These are phyloP conservation scores for Drosophila imparisetae DNA, from an alignment of 2,888 invertebrate genomes.

Conservation along the genomic window DNA sequence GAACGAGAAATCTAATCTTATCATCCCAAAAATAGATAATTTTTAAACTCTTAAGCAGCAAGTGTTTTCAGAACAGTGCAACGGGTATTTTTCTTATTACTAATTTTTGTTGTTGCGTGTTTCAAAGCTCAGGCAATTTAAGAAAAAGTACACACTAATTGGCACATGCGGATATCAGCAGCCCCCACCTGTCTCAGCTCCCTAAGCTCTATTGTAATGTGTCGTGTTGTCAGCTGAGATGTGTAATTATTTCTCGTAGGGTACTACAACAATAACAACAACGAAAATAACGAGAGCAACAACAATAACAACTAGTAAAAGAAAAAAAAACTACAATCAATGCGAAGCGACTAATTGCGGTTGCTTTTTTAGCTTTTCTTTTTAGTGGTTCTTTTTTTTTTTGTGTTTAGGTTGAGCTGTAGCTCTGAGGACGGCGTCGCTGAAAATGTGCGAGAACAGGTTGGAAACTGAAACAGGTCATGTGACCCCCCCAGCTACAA, in stretches of 20 bases:
- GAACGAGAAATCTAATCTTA: not conserved
- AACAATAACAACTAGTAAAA: not conserved
- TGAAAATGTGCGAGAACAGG: slow-evolving; percentile 63
- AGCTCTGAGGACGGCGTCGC: slow-evolving; percentile 48
- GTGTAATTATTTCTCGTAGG: slow-evolving; percentile 48
- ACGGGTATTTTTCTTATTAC: not conserved
- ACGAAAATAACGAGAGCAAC: slow-evolving; percentile 1
- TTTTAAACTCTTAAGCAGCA: not conserved
- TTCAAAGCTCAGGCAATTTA: slow-evolving; percentile 10
- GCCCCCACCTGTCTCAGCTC: slow-evolving; percentile 6
- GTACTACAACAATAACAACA: slow-evolving; percentile 33
- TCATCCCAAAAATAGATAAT: not conserved
- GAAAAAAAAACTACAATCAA: slow-evolving; percentile 38
- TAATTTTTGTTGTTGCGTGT: not conserved
- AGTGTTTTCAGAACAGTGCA: not conserved
- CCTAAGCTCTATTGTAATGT: slow-evolving; percentile 26
- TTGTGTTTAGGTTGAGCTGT: slow-evolving; percentile 48
- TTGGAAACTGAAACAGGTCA: slow-evolving; percentile 38
- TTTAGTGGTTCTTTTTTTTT: slow-evolving; percentile 24
- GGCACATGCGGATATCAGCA: slow-evolving; percentile 26
- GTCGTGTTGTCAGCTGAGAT: slow-evolving; percentile 78
- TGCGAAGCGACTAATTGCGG: slow-evolving; percentile 65
- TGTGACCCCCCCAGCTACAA: slow-evolving; percentile 32
- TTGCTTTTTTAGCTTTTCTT: slow-evolving; percentile 55
- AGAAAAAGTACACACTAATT: slow-evolving; percentile 27